phyloP scores from a whole-genome alignment of 2,797 vertebrate species.

The Pachyuromys duprasi region DNA sequence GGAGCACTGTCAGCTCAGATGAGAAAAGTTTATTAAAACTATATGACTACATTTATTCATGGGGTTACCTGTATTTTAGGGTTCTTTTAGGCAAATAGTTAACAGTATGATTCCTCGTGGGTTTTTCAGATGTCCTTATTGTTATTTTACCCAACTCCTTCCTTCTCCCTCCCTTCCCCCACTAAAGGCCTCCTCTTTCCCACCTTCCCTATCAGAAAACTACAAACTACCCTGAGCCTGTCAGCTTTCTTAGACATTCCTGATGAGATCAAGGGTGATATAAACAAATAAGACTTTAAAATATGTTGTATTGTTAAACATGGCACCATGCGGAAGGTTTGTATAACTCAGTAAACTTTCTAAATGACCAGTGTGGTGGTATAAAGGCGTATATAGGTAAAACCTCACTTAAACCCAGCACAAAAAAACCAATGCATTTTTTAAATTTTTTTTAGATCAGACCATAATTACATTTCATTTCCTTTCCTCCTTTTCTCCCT shows the following conservation, averaged over 20 bases:
- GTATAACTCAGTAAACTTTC: conserved; percentile 7
- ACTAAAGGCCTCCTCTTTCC: neutral
- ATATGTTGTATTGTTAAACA: neutral
- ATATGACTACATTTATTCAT: neutral
- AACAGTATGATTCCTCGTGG: neutral
- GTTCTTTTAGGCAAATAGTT: neutral
- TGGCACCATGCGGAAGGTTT: neutral
- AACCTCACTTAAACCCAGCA: neutral
- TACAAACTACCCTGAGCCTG: neutral
- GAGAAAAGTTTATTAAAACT: neutral
- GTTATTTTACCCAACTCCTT: neutral
- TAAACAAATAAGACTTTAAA: conserved; percentile 7
- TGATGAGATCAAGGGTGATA: conserved; percentile 9
- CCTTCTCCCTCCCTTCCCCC: neutral
- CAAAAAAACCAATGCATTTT: neutral
- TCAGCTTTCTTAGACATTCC: conserved; percentile 24
- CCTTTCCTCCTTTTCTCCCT: neutral
- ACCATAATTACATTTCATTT: neutral
- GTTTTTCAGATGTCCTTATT: neutral
- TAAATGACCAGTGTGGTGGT: neutral
- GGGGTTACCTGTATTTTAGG: neutral
- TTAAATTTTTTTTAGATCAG: neutral
- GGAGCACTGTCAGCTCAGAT: neutral
- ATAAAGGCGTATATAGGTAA: neutral
- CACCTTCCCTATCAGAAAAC: neutral